Base-by-base conservation (phyloP, 1,140 invertebrate genomes). In the Euborellia annulipes region DNA sequence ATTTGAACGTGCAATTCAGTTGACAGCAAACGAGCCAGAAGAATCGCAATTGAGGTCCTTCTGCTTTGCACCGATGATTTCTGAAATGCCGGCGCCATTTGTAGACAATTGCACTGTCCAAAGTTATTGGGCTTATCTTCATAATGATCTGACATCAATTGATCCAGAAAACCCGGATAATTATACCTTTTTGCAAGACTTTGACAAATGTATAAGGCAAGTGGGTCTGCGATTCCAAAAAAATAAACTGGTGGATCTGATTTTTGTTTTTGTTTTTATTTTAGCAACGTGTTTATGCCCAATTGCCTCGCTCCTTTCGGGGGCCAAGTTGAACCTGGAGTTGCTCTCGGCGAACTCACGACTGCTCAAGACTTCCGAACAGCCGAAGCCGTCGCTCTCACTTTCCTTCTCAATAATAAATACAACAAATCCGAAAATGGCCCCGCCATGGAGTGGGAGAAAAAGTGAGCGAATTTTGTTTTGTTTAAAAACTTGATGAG, bases 271-370 rank as follows among this genome's bases (percentile, higher is more conserved):
- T 48, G 36, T 41, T 39, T 52, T 45, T 64, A 55, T 59, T 55
- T 59, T 18, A 79, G 78, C 50, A 76, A 76, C 46, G 62, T 72
- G 18, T 72, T 70, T 44, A 62, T 70, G 50, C 56, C 72, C 1
- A 58, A 70, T 13, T 95, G 91, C 63, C 61, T 91, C 21, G 83
- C 78, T 7, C 63, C 72, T 0, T 93, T 79, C 66, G 88, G 87
- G 9, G 87, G 84, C 13, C 87, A 88, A n/a, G 70, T 90, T 18
- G 73, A 84, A 54, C 85, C 87, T 0, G 80, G 76, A 53, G 65
- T 90, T 37, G 75, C 76, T 2, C 64, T 92, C 7, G 89, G 85
- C 21, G 87, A 27, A 27, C 11, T 27, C 4, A 27, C 4, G 4
- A 11, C 11, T 6, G 4, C 23, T 27, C 4, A 11, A 6, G 23